Conservation (phyloP, 1,140 invertebrate species). For the Ectropis grisescens region DNA sequence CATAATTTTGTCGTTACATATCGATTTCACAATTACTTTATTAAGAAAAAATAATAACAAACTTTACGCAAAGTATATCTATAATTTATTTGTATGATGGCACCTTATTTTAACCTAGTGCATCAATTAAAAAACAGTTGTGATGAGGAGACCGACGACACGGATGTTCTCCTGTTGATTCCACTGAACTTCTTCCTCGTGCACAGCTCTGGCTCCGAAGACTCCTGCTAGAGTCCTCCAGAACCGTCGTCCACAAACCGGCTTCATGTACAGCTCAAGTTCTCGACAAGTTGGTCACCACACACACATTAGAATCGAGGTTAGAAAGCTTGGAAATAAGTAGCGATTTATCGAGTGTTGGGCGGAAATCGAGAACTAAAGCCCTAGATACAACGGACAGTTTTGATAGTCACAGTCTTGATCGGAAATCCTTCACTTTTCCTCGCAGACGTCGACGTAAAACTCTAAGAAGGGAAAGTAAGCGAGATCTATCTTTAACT, state of each 20-base stretch:
- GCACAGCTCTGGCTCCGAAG: slow-evolving; percentile 69
- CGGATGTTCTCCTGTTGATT: slow-evolving; percentile 82
- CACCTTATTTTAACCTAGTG: no score
- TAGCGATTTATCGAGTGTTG: slow-evolving; percentile 27
- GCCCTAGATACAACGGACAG: slow-evolving; percentile 36
- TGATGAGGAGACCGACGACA: slow-evolving; percentile 89
- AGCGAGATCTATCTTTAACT: slow-evolving; percentile 30
- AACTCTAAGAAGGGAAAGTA: slow-evolving; percentile 18
- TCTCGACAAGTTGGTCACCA: slow-evolving; percentile 74
- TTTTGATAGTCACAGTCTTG: slow-evolving; percentile 28
- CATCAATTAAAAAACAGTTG: no score
- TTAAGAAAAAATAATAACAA: no score
- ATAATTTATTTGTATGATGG: no score
- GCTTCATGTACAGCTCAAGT: slow-evolving; percentile 57
- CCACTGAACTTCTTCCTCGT: slow-evolving; percentile 80
- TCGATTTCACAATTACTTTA: no score
- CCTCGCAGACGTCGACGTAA: slow-evolving; percentile 43
- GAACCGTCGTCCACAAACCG: slow-evolving; percentile 51
- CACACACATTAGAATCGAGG: slow-evolving; percentile 72
- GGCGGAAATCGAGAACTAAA: slow-evolving; percentile 18
- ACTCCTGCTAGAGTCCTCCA: slow-evolving; percentile 43
- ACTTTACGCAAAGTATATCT: no score
- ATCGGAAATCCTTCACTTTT: slow-evolving; percentile 49
- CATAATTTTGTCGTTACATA: no score
- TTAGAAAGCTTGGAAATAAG: slow-evolving; percentile 61